Percentiles rank a stretch among this genome's conserved stretches.
phyloP scores from a whole-genome alignment of 2,113 vertebrate species.

The Oreocharis arfaki region DNA sequence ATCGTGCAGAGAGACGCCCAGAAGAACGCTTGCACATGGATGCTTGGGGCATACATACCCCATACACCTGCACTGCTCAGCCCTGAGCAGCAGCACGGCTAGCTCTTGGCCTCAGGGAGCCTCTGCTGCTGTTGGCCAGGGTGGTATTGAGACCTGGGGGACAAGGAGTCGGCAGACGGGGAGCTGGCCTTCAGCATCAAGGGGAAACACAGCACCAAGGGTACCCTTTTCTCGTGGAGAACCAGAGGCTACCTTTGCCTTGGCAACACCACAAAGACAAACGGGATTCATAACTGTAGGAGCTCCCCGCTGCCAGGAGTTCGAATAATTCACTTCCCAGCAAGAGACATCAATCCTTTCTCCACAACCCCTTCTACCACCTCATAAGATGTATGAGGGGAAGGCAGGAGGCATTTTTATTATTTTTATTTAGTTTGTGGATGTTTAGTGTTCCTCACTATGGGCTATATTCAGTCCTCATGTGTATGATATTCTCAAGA shows the following conservation, averaged over 20 bases:
- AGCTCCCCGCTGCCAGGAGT: slow-evolving; percentile 34
- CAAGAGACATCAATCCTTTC: slow-evolving; percentile 46
- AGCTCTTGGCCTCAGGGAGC: background rate
- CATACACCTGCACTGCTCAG: accelerated
- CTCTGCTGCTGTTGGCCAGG: background rate
- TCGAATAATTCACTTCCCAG: slow-evolving; percentile 54
- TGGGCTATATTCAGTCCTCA: slow-evolving; percentile 11
- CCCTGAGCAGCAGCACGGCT: background rate
- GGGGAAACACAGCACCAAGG: background rate
- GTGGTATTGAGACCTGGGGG: background rate
- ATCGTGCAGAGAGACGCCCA: background rate
- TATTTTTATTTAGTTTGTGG: slow-evolving; percentile 62
- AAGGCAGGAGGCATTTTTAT: slow-evolving; percentile 49
- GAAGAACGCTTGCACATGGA: accelerated
- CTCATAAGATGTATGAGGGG: slow-evolving; percentile 24
- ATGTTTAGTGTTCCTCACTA: slow-evolving; percentile 35
- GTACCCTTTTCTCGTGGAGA: background rate
- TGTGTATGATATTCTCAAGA: slow-evolving; percentile 33
- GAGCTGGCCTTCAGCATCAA: background rate
- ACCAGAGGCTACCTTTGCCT: background rate
- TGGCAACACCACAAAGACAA: background rate
- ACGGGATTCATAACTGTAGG: slow-evolving; percentile 15
- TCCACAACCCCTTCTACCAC: background rate
- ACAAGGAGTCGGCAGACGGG: background rate
- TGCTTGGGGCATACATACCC: background rate